Evolutionary conservation across 2,113 vertebrate species (phyloP), one percentile per base, ranked within the genome.

Genomic region (Trematomus loennbergii): DNA sequence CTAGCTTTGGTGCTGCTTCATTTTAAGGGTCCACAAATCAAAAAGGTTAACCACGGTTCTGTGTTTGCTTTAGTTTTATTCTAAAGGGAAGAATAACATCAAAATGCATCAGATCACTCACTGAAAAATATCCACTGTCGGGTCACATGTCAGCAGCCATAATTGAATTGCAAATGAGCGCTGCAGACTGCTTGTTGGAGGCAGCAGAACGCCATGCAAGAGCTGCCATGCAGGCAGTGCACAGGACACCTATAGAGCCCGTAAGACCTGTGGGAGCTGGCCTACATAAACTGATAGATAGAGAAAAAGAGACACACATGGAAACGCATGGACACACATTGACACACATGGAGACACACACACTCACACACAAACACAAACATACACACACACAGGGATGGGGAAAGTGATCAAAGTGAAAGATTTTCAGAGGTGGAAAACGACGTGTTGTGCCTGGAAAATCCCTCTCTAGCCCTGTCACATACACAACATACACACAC

Each of bases 211-310:
- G 54, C 12, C 50, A 36, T 15, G 69, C 66, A 72, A 64, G 68
- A 78, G 71, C 55, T 77, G 78, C 66, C 60, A 78, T 72, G 59
- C 59, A 83, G 72, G 79, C 79, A 73, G 52, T 71, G 13, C 5
- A 20, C 22, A 75, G 79, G 75, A 88, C 80, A 87, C 60, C 79
- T 90, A 87, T 85, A 79, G 82, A 86, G 60, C 43, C 71, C 75
- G 78, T 68, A 57, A 25, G 78, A 84, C 84, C 78, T 68, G 57
- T 61, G 84, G 75, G 87, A 91, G 70, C 76, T 91, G 87, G 64
- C 87, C 90, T 72, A 89, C 78, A 87, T 85, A 75, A 40, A 61
- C 71, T 57, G 59, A 80, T 57, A 50, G 60, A 52, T 49, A 69
- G 54, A 76, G 12, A 77, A 11, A 58, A 12, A 62, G 49, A 50